Conservation (phyloP, 2,113 vertebrate genomes). For the Crotalus tigris region DNA sequence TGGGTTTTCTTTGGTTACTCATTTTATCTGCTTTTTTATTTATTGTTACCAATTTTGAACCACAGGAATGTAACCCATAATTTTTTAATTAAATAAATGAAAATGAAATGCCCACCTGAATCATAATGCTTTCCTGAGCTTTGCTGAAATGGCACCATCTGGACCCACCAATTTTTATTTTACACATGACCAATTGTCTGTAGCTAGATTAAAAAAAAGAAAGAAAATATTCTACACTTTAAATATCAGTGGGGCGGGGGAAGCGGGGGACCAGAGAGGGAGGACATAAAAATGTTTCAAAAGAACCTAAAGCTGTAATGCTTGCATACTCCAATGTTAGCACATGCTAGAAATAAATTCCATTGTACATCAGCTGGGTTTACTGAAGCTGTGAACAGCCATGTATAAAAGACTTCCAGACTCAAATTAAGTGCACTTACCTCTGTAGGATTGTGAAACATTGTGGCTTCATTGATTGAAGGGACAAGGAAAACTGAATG, state of each 20-base stretch:
- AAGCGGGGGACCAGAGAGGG: accelerated
- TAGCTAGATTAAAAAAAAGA: not conserved
- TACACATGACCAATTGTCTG: not conserved
- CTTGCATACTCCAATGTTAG: not conserved
- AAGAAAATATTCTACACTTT: not conserved
- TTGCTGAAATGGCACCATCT: not conserved
- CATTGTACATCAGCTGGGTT: not conserved
- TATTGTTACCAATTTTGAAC: not conserved
- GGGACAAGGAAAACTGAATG: not conserved
- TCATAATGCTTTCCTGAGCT: not conserved
- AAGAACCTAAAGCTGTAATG: not conserved
- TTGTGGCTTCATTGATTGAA: not conserved
- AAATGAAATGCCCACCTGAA: not conserved
- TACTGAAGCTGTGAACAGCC: not conserved
- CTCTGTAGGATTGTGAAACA: not conserved
- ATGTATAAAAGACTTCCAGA: not conserved
- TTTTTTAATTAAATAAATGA: not conserved
- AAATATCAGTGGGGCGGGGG: not conserved
- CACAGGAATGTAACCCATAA: not conserved
- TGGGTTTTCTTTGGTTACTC: not conserved
- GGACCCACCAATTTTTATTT: not conserved
- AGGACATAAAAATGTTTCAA: not conserved
- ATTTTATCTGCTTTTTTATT: not conserved
- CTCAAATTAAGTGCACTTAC: not conserved
- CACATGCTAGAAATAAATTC: not conserved